phyloP scores from a whole-genome alignment of 1,140 invertebrate species.

The Zaprionus tsacasi region DNA sequence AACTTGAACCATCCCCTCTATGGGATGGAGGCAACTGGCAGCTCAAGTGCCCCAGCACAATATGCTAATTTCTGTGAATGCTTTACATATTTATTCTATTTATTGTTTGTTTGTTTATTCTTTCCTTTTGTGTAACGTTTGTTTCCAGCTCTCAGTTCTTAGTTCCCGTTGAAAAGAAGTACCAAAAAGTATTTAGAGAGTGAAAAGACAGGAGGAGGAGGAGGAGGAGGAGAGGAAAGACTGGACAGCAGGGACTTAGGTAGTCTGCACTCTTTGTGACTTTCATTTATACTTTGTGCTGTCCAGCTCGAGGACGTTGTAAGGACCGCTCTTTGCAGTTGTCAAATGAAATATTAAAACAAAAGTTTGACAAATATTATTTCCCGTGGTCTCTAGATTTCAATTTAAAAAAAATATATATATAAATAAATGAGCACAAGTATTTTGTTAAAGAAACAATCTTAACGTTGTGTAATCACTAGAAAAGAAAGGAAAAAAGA shows the following conservation, averaged over 20 bases:
- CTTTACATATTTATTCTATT: constrained; percentile 79
- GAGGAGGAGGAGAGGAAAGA: neutral
- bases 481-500: neutral
- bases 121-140: constrained; percentile 22
- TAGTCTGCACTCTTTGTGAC: constrained; percentile 55
- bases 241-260: constrained; percentile 21
- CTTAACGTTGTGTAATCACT: neutral
- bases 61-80: constrained; percentile 74
- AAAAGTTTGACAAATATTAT: constrained; percentile 28
- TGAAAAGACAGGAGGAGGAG: neutral
- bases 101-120: constrained; percentile 66
- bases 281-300: constrained; percentile 71
- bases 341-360: constrained; percentile 37
- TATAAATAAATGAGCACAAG: neutral
- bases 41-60: constrained; percentile 34
- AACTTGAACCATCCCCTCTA: constrained; percentile 38
- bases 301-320: neutral
- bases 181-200: constrained; percentile 71
- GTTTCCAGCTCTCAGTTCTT: neutral
- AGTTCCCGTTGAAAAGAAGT: constrained; percentile 50
- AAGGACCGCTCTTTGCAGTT: constrained; percentile 17
- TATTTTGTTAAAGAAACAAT: neutral
- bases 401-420: neutral
- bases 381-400: constrained; percentile 9
- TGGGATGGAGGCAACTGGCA: no score